A percentile compares a stretch with the other conserved stretches of the same genome.
phyloP scores from a whole-genome alignment of 2,888 invertebrate genomes.

The Theretra japonica region DNA sequence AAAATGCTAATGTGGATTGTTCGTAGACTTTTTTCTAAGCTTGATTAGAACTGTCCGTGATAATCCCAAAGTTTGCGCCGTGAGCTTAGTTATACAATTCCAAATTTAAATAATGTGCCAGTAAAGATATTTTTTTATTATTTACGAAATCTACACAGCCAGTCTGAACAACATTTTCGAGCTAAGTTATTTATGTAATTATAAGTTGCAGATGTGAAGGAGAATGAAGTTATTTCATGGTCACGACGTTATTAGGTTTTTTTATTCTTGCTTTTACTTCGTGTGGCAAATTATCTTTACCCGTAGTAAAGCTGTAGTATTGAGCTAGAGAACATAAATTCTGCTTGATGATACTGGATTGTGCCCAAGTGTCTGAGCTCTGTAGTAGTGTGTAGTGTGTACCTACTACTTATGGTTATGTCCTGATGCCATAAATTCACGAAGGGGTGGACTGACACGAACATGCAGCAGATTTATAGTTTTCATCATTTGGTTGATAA shows the following conservation, averaged over 20 bases:
- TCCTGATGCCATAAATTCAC: background rate
- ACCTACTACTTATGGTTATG: background rate
- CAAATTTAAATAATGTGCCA: background rate
- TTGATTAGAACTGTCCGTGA: slow-evolving; percentile 64
- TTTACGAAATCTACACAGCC: background rate
- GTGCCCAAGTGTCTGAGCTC: background rate
- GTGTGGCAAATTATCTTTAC: no score
- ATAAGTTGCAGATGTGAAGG: background rate
- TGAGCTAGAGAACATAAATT: background rate
- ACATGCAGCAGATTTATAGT: background rate
- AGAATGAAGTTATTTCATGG: background rate
- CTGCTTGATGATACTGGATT: background rate
- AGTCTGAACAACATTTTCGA: background rate
- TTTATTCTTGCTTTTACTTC: background rate
- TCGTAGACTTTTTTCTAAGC: slow-evolving; percentile 72
- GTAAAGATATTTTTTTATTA: background rate
- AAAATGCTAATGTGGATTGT: slow-evolving; percentile 75
- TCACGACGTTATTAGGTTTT: background rate
- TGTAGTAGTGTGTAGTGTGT: background rate
- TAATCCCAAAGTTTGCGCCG: background rate
- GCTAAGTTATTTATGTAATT: background rate
- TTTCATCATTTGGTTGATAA: slow-evolving; percentile 1
- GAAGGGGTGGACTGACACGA: slow-evolving; percentile 2
- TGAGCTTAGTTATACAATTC: slow-evolving; percentile 5
- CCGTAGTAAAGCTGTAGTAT: background rate